Conservation (phyloP, 2,888 invertebrate genomes). For the Magallana nippona region DNA sequence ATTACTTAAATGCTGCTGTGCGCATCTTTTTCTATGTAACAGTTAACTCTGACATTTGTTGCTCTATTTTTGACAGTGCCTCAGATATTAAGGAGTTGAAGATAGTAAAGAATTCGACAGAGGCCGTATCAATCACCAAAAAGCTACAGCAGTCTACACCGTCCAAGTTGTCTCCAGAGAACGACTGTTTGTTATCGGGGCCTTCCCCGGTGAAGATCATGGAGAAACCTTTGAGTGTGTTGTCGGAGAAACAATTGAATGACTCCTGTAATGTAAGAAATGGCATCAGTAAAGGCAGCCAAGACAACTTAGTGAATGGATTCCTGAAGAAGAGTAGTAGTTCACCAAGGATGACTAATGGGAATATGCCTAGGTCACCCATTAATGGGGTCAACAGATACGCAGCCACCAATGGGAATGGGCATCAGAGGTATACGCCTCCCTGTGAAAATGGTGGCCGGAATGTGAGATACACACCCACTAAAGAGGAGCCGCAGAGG, state of each 20-base stretch:
- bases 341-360: constrained; percentile 59
- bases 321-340: constrained; percentile 48
- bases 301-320: constrained; percentile 38
- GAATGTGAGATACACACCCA: constrained; percentile 60
- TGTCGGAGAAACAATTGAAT: constrained; percentile 8
- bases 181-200: constrained; percentile 63
- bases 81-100: constrained; percentile 88
- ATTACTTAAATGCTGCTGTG: too few relatives aligned
- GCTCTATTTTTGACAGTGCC: constrained; percentile 82
- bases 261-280: constrained; percentile 2
- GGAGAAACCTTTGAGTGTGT: constrained; percentile 39
- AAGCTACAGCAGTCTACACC: constrained; percentile 67
- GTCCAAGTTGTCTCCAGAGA: constrained; percentile 72
- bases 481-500: constrained; percentile 62
- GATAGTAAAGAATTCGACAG: constrained; percentile 84
- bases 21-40: too few relatives aligned
- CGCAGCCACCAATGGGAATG: constrained; percentile 29
- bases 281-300: constrained; percentile 36
- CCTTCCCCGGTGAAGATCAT: constrained; percentile 70
- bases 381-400: constrained; percentile 39
- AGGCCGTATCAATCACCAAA: constrained; percentile 75
- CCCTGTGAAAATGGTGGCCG: constrained; percentile 32
- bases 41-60: neutral
- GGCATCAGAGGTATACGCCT: constrained; percentile 34
- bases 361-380: constrained; percentile 37